Conservation (phyloP, 2,888 invertebrate species). For the Nipponacmea schrenckii region DNA sequence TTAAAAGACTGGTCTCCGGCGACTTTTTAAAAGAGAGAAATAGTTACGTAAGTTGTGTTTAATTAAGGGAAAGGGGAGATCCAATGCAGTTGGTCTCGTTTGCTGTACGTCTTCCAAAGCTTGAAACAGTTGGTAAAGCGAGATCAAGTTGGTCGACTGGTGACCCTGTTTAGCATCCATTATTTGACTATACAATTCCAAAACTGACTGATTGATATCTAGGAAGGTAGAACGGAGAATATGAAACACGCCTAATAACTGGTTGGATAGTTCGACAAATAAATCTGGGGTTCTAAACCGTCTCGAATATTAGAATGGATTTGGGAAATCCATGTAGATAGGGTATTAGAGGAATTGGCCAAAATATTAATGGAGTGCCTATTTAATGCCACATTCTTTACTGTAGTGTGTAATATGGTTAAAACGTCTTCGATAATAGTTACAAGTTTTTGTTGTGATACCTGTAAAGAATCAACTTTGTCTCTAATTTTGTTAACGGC, state of each 20-base stretch:
- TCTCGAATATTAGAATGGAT: neutral
- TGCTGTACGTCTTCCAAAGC: no score
- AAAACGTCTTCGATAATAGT: neutral
- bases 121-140: no score
- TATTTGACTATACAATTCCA: neutral
- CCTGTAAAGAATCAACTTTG: no score
- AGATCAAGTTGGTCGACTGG: no score
- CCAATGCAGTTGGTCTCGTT: neutral
- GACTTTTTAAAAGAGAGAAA: neutral
- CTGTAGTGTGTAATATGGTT: neutral
- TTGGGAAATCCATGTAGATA: neutral
- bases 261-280: neutral
- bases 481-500: no score
- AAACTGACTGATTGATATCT: neutral
- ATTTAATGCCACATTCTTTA: no score
- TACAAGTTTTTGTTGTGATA: neutral
- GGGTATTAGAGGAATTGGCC: neutral
- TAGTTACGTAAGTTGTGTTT: neutral
- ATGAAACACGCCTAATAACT: neutral
- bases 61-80: neutral
- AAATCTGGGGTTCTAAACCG: neutral
- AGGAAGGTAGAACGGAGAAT: neutral
- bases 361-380: neutral
- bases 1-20: neutral
- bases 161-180: neutral